Percentiles rank a stretch among this genome's conserved stretches.
These are phyloP conservation scores for Eptatretus atami DNA, from an alignment of 2,797 vertebrate genomes.

Conservation along the genomic window DNA sequence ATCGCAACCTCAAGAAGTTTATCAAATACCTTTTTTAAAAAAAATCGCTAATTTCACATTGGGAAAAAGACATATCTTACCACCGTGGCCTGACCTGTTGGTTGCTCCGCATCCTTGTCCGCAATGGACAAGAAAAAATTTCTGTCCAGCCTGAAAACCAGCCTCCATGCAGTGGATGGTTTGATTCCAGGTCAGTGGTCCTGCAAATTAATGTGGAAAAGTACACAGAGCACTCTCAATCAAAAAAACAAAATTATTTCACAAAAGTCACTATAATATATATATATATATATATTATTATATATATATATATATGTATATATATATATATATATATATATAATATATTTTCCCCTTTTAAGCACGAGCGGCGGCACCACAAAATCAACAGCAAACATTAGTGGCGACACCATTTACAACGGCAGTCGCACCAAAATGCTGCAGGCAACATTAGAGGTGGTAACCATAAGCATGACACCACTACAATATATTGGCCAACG, in stretches of 20 bases:
- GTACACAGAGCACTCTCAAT: background rate
- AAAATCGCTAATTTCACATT: constrained; percentile 4
- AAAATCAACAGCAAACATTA: no score
- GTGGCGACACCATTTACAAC: no score
- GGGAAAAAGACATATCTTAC: constrained; percentile 19
- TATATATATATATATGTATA: no score
- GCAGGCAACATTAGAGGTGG: no score
- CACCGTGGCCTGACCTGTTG: constrained; percentile 33
- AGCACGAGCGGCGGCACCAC: no score
- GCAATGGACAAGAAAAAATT: constrained; percentile 67
- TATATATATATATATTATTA: no score
- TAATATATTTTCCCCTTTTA: no score
- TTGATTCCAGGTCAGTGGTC: constrained; percentile 45
- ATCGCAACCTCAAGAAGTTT: constrained; percentile 8
- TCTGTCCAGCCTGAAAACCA: constrained; percentile 70
- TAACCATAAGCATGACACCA: no score
- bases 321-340: no score
- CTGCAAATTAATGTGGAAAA: constrained; percentile 14
- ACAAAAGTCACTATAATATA: background rate
- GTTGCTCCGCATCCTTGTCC: constrained; percentile 84
- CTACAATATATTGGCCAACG: no score
- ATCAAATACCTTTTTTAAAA: background rate
- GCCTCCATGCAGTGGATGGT: constrained; percentile 50
- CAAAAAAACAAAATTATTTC: background rate
- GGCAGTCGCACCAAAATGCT: no score